Evolutionary conservation across 2,113 vertebrate genomes (phyloP).

Genomic region (Glaucidium brasilianum): DNA sequence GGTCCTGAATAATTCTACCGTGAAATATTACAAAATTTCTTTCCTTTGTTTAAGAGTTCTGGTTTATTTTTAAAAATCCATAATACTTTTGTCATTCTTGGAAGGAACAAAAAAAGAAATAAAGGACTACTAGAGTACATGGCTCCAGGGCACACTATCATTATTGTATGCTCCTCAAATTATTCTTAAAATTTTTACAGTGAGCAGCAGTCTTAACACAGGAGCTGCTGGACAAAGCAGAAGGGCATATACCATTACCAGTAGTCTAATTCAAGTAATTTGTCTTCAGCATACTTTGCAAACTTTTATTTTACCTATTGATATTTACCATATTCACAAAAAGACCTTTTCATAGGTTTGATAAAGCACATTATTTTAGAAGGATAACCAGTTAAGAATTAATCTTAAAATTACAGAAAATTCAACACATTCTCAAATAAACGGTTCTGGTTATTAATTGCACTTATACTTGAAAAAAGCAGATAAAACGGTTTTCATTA

Average conservation of each 20-base stretch:
- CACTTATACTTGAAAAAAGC: neutral
- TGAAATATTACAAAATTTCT: neutral
- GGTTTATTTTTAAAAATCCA: neutral
- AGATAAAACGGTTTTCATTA: conserved; percentile 31
- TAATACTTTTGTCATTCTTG: neutral
- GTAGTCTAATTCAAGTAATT: conserved; percentile 37
- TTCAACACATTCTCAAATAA: conserved; percentile 22
- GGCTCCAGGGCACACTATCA: neutral
- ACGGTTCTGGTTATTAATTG: conserved; percentile 37
- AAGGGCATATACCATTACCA: neutral
- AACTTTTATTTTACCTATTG: conserved; percentile 23
- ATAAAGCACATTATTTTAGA: conserved; percentile 11
- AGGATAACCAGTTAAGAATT: conserved; percentile 53
- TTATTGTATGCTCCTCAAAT: neutral
- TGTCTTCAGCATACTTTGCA: conserved; percentile 35
- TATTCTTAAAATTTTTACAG: neutral
- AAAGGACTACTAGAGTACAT: neutral
- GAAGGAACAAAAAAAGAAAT: neutral
- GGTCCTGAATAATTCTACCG: neutral
- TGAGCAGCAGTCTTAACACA: neutral
- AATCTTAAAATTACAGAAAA: conserved; percentile 39
- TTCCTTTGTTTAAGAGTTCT: neutral
- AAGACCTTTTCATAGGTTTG: neutral
- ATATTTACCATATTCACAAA: neutral
- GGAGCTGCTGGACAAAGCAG: neutral